Conservation (phyloP, 2,797 vertebrate genomes). For the Tolypeutes matacus region DNA sequence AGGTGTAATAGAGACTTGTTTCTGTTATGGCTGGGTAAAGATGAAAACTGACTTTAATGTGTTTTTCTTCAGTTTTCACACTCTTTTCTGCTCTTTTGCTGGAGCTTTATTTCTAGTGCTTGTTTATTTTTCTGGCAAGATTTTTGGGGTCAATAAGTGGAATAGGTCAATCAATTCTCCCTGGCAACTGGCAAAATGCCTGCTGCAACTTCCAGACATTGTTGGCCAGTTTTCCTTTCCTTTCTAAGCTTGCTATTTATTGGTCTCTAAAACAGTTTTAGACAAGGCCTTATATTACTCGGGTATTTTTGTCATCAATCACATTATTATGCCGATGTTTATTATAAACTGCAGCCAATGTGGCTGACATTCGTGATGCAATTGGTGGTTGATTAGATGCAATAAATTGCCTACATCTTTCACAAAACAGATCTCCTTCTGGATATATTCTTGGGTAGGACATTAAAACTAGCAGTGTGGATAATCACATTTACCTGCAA, state of each 20-base stretch:
- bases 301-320: conserved; percentile 49
- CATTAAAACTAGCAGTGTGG: conserved; percentile 13
- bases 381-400: conserved; percentile 51
- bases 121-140: conserved; percentile 51
- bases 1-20: neutral
- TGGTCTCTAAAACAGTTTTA: conserved; percentile 52
- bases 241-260: conserved; percentile 61
- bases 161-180: neutral
- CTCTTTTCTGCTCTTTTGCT: conserved; percentile 28
- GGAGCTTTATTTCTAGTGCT: neutral
- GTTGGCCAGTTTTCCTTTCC: neutral
- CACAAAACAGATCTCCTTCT: conserved; percentile 36
- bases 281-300: conserved; percentile 21
- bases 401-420: neutral
- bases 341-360: neutral
- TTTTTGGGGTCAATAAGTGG: neutral
- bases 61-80: conserved; percentile 36
- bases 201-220: conserved; percentile 15
- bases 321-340: neutral
- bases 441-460: conserved; percentile 42
- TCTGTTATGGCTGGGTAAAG: neutral
- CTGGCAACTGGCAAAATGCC: neutral
- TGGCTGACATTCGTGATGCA: neutral
- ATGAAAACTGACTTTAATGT: conserved; percentile 11
- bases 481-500: conserved; percentile 40